Evolutionary conservation across 2,113 vertebrate genomes (phyloP).

Genomic region (Lontra canadensis): DNA sequence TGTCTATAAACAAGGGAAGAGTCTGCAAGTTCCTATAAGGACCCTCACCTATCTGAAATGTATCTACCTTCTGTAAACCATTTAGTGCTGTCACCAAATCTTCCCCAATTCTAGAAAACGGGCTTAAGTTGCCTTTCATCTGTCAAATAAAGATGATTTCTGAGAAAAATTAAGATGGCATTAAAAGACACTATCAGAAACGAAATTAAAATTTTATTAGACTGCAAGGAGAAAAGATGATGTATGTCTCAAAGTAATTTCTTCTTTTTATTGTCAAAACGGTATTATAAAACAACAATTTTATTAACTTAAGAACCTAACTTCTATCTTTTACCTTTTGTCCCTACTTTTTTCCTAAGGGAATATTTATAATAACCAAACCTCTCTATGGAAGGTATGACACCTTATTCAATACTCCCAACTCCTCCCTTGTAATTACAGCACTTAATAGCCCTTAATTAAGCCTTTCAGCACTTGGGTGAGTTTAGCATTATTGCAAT

Average conservation of each 20-base stretch:
- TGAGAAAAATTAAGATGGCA: not conserved
- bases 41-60: not conserved
- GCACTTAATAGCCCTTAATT: constrained; percentile 12
- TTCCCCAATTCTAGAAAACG: not conserved
- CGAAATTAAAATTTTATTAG: not conserved
- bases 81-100: not conserved
- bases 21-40: not conserved
- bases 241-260: not conserved
- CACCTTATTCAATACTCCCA: not conserved
- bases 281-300: not conserved
- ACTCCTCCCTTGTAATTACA: constrained; percentile 18
- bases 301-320: not conserved
- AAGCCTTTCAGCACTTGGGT: not conserved
- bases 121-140: not conserved
- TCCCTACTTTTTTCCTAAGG: not conserved
- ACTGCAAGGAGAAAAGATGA: not conserved
- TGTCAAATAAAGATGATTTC: not conserved
- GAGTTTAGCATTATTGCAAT: not conserved
- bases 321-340: not conserved
- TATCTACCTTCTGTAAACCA: not conserved
- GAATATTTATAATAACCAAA: not conserved
- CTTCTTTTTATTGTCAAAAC: not conserved
- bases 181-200: constrained; percentile 18
- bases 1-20: not conserved
- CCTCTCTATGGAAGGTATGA: not conserved